Evolutionary conservation across 2,797 vertebrate genomes (phyloP).

Genomic region (Poecilia gillii): DNA sequence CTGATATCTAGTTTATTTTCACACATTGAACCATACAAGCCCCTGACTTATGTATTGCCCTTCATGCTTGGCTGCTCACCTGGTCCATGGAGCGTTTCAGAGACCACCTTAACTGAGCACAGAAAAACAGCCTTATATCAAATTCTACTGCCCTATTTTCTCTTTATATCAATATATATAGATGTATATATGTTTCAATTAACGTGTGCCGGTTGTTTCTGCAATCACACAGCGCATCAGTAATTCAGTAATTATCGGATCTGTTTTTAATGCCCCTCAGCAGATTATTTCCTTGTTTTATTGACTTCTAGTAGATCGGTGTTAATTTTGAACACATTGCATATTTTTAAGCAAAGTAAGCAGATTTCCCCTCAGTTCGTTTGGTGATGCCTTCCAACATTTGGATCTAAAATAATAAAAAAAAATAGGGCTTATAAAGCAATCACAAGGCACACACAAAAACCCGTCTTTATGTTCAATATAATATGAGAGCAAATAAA

Average conservation of each 20-base stretch:
- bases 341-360: constrained; percentile 50
- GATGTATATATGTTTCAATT: not conserved
- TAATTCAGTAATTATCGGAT: not conserved
- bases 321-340: constrained; percentile 54
- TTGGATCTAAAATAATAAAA: constrained; percentile 58
- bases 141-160: not conserved
- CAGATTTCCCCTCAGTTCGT: constrained; percentile 3
- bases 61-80: constrained; percentile 4
- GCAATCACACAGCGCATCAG: not conserved
- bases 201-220: constrained; percentile 36
- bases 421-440: constrained; percentile 61
- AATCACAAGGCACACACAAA: constrained; percentile 43
- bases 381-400: constrained; percentile 53
- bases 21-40: constrained; percentile 2
- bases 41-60: constrained; percentile 12
- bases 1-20: not conserved
- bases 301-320: constrained; percentile 27
- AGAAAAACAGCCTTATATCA: constrained; percentile 7
- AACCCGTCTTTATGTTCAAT: constrained; percentile 69
- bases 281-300: not conserved
- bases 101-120: constrained; percentile 24
- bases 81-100: constrained; percentile 2
- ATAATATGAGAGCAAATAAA: constrained; percentile 70
- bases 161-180: not conserved
- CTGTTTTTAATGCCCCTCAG: not conserved